Conservation (phyloP, 2,113 vertebrate genomes). For the Boulengeromyrus knoepffleri region DNA sequence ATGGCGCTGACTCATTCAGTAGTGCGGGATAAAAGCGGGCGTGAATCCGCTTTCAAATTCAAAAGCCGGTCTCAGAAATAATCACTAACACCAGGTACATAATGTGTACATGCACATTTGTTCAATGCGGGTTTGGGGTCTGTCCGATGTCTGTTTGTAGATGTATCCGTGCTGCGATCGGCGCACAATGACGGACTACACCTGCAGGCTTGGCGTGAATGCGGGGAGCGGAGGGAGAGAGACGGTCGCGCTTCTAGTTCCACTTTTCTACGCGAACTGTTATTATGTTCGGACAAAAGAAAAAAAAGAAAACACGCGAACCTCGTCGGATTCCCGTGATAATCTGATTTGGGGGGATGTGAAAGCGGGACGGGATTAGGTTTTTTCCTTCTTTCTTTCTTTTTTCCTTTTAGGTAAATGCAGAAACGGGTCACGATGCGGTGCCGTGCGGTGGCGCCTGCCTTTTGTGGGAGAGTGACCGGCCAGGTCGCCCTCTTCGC, state of each 20-base stretch:
- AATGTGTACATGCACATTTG: not conserved
- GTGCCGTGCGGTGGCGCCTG: constrained; percentile 35
- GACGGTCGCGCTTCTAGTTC: constrained; percentile 28
- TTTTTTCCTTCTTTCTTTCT: not conserved
- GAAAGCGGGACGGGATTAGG: constrained; percentile 50
- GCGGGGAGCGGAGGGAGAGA: constrained; percentile 30
- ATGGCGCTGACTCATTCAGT: constrained; percentile 48
- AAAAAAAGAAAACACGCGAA: constrained; percentile 35
- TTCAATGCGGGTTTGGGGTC: not conserved
- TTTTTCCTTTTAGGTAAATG: constrained; percentile 26
- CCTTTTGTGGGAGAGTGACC: constrained; percentile 49
- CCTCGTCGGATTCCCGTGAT: constrained; percentile 32
- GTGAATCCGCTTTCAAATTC: constrained; percentile 22
- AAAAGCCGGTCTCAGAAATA: constrained; percentile 27
- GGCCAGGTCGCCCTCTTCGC: constrained; percentile 31
- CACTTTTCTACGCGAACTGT: constrained; percentile 33
- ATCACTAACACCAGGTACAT: constrained; percentile 21
- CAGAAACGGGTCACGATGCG: constrained; percentile 41
- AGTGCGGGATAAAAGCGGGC: constrained; percentile 31
- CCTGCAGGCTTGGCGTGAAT: constrained; percentile 46
- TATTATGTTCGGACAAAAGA: not conserved
- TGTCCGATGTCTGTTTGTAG: not conserved
- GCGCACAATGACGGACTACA: constrained; percentile 29
- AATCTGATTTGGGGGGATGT: constrained; percentile 50
- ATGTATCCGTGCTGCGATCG: not conserved